Percentiles rank a stretch among this genome's conserved stretches.
Evolutionary conservation across 2,888 invertebrate species (phyloP).

Genomic region (Trachelus stipa): DNA sequence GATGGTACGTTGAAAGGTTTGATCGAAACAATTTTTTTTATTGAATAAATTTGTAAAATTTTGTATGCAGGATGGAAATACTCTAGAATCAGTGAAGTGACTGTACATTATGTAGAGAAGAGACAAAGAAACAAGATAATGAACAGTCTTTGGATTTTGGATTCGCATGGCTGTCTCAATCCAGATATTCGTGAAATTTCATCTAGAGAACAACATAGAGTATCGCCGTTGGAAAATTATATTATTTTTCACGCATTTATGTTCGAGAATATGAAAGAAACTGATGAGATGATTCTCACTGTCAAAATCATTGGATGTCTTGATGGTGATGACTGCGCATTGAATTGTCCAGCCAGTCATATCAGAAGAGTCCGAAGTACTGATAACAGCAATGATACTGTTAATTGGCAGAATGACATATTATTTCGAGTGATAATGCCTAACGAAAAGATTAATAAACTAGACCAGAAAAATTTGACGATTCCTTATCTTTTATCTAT

Average conservation of each 20-base stretch:
- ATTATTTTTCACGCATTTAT: slow-evolving; percentile 69
- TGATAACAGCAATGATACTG: slow-evolving; percentile 37
- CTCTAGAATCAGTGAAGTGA: slow-evolving; percentile 70
- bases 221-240: slow-evolving; percentile 48
- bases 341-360: slow-evolving; percentile 50
- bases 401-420: slow-evolving; percentile 50
- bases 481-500: slow-evolving; percentile 35
- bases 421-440: slow-evolving; percentile 41
- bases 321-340: slow-evolving; percentile 68
- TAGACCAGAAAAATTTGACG: slow-evolving; percentile 27
- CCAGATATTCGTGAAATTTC: slow-evolving; percentile 47
- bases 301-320: slow-evolving; percentile 71
- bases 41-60: not conserved
- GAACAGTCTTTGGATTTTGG: slow-evolving; percentile 53
- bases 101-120: slow-evolving; percentile 51
- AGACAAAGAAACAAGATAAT: slow-evolving; percentile 41
- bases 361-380: slow-evolving; percentile 31
- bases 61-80: slow-evolving; percentile 67
- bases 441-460: slow-evolving; percentile 1
- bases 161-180: slow-evolving; percentile 51
- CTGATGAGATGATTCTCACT: slow-evolving; percentile 71
- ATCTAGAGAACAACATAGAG: slow-evolving; percentile 53
- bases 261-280: slow-evolving; percentile 72
- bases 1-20: slow-evolving; percentile 66
- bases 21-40: not conserved